Evolutionary conservation across 2,888 invertebrate genomes (phyloP).

Genomic region (Deilephila porcellus): DNA sequence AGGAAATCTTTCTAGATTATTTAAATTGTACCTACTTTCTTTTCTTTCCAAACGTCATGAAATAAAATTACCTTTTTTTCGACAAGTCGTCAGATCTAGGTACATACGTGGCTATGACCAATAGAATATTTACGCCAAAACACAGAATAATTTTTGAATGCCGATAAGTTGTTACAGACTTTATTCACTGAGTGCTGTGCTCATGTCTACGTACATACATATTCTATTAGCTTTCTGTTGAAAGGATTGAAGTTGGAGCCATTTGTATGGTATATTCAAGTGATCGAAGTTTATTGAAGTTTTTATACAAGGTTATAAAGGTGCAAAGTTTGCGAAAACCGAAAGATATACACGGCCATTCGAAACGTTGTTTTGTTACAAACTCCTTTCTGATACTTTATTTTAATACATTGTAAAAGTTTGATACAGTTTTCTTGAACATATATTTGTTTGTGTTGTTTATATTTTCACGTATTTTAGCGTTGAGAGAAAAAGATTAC

Average conservation of each 20-base stretch:
- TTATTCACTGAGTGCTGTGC: slow-evolving; percentile 52
- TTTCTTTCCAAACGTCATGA: not conserved
- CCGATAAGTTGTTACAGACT: slow-evolving; percentile 54
- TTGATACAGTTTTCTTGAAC: not conserved
- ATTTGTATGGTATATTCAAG: slow-evolving; percentile 33
- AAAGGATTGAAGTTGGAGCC: slow-evolving; percentile 39
- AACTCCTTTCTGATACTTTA: not conserved
- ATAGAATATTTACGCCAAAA: slow-evolving; percentile 16
- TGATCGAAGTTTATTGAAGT: slow-evolving; percentile 25
- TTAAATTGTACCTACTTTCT: too few species aligned
- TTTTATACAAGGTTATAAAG: slow-evolving; percentile 16
- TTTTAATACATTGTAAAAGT: not conserved
- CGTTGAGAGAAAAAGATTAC: too few species aligned
- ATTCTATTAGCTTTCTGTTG: slow-evolving; percentile 57
- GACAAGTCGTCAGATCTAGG: not conserved
- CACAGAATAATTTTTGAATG: slow-evolving; percentile 37
- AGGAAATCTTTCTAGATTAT: too few species aligned
- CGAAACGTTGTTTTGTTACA: not conserved
- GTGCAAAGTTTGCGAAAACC: slow-evolving; percentile 15
- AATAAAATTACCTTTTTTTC: not conserved
- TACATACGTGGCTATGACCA: not conserved
- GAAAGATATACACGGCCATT: not conserved
- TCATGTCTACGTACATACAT: slow-evolving; percentile 43
- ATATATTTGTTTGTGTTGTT: not conserved
- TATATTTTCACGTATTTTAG: not conserved